Conservation (phyloP, 2,888 invertebrate genomes). For the Drosophila anomalipes region DNA sequence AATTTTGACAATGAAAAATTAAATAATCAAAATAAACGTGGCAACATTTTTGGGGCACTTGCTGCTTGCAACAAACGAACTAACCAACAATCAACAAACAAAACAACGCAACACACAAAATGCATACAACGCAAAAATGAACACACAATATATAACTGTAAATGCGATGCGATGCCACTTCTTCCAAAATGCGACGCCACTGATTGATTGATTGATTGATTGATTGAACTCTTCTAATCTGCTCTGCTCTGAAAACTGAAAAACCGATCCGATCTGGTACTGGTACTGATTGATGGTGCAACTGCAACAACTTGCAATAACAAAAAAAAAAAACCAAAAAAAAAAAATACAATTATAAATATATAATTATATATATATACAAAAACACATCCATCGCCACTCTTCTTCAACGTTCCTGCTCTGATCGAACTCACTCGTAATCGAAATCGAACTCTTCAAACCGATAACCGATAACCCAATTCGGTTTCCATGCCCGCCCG, state of each 20-base stretch:
- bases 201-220: slow-evolving; percentile 71
- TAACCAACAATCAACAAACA: slow-evolving; percentile 34
- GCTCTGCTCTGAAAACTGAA: slow-evolving; percentile 77
- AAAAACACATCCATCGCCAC: slow-evolving; percentile 69
- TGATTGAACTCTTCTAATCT: slow-evolving; percentile 75
- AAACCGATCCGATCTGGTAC: slow-evolving; percentile 76
- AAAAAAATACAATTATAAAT: slow-evolving; percentile 19
- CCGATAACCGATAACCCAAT: slow-evolving; percentile 38
- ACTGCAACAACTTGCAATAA: slow-evolving; percentile 59
- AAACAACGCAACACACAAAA: slow-evolving; percentile 61
- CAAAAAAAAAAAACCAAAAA: slow-evolving; percentile 14
- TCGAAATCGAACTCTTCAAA: slow-evolving; percentile 41
- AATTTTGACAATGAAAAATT: not conserved
- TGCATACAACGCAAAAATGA: slow-evolving; percentile 50
- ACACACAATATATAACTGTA: slow-evolving; percentile 27
- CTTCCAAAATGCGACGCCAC: slow-evolving; percentile 70
- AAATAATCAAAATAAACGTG: slow-evolving; percentile 7
- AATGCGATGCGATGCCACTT: slow-evolving; percentile 72
- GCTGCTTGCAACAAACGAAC: slow-evolving; percentile 53
- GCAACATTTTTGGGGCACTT: slow-evolving; percentile 44
- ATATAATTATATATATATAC: slow-evolving; percentile 22
- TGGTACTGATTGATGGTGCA: slow-evolving; percentile 79
- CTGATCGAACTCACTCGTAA: slow-evolving; percentile 60
- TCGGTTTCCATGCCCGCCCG: slow-evolving; percentile 53
- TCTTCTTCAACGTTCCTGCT: slow-evolving; percentile 78